Percentiles rank a stretch among this genome's conserved stretches.
Evolutionary conservation across 1,140 invertebrate genomes (phyloP).

Genomic region (Philotrypesis tridentata): DNA sequence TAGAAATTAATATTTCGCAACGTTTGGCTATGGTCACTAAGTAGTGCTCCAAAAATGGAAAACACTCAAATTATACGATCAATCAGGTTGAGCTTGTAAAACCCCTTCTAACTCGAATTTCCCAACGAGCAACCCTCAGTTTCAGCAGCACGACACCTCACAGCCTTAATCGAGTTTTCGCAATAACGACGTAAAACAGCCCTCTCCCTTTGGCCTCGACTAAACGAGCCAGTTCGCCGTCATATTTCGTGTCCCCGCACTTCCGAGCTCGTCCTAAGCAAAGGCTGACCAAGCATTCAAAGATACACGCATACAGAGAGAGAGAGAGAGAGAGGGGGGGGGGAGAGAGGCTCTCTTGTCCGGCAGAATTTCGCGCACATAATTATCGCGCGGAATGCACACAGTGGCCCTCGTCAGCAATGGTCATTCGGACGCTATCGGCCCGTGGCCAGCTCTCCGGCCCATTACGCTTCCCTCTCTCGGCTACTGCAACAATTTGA

Average conservation of each 20-base stretch:
- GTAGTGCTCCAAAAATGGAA: too few relatives aligned
- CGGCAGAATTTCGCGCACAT: constrained; percentile 40
- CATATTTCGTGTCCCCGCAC: background rate
- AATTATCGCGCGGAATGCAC: constrained; percentile 48
- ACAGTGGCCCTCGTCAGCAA: constrained; percentile 45
- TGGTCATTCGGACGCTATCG: constrained; percentile 48
- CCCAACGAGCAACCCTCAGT: background rate
- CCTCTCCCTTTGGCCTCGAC: background rate
- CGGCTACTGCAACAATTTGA: constrained; percentile 29
- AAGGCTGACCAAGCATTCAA: constrained; percentile 46
- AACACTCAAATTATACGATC: too few relatives aligned
- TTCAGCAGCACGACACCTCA: background rate
- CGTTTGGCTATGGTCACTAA: too few relatives aligned
- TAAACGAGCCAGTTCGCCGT: background rate
- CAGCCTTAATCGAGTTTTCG: constrained; percentile 24
- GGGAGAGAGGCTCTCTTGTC: background rate
- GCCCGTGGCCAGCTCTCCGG: constrained; percentile 31
- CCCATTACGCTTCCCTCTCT: constrained; percentile 25
- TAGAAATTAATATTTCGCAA: too few relatives aligned
- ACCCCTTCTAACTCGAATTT: too few relatives aligned
- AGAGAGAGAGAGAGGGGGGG: background rate
- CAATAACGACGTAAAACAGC: background rate
- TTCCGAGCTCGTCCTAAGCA: constrained; percentile 31
- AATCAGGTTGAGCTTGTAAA: too few relatives aligned
- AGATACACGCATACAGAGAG: background rate